phyloP scores from a whole-genome alignment of 2,888 invertebrate genomes.

The Stenodera caucasica region DNA sequence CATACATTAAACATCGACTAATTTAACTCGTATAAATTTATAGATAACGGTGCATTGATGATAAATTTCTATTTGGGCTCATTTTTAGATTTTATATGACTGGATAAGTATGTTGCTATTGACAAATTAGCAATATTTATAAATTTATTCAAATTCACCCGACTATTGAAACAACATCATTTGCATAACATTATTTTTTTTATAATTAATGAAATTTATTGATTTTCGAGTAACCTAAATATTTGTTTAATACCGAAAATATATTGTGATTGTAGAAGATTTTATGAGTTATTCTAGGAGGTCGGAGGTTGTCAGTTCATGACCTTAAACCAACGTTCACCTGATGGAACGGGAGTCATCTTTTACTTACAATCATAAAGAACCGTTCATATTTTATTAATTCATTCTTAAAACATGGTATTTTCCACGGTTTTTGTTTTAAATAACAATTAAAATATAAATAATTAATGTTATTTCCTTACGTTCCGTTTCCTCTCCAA shows the following conservation, averaged over 20 bases:
- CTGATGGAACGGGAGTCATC: slow-evolving; percentile 38
- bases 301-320: slow-evolving; percentile 46
- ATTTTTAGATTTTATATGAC: slow-evolving; percentile 16
- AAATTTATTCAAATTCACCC: background rate
- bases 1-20: slow-evolving; percentile 18
- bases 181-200: background rate
- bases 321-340: slow-evolving; percentile 46
- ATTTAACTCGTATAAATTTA: slow-evolving; percentile 26
- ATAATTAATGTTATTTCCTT: slow-evolving; percentile 19
- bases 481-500: background rate
- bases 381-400: slow-evolving; percentile 39
- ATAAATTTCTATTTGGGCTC: slow-evolving; percentile 16
- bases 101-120: slow-evolving; percentile 20
- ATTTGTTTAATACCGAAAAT: slow-evolving; percentile 9
- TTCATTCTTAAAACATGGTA: slow-evolving; percentile 25
- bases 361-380: slow-evolving; percentile 38
- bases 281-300: slow-evolving; percentile 40
- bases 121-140: slow-evolving; percentile 17
- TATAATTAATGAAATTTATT: background rate
- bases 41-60: slow-evolving; percentile 21
- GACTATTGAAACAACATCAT: too few species aligned
- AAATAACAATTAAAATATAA: slow-evolving; percentile 23
- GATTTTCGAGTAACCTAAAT: background rate
- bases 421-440: slow-evolving; percentile 29
- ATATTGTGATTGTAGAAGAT: slow-evolving; percentile 40